phyloP scores from a whole-genome alignment of 2,888 invertebrate genomes.

The Chironomus tentans region DNA sequence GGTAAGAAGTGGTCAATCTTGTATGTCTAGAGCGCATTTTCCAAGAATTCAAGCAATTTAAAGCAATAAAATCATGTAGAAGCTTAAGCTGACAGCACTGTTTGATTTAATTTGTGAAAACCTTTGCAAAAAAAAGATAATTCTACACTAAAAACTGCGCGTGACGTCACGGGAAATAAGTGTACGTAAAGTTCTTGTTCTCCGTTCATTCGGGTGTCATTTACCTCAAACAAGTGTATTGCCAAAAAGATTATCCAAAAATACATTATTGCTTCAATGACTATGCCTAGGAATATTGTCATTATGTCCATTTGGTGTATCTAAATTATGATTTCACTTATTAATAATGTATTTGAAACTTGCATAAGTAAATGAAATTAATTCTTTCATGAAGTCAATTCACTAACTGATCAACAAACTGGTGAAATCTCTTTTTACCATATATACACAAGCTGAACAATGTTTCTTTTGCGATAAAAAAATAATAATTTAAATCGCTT shows the following conservation, averaged over 20 bases:
- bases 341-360: neutral
- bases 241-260: slow-evolving; percentile 22
- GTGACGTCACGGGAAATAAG: slow-evolving; percentile 8
- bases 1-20: too few species aligned
- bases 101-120: too few species aligned
- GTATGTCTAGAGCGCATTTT: too few species aligned
- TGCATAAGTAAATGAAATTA: neutral
- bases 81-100: too few species aligned
- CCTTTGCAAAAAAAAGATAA: neutral
- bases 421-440: neutral
- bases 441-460: too few species aligned
- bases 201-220: neutral
- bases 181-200: neutral
- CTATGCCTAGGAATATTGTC: neutral
- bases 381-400: neutral
- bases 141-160: neutral
- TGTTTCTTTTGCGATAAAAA: too few species aligned
- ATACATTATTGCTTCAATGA: neutral
- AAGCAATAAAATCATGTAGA: too few species aligned
- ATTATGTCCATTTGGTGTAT: neutral
- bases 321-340: neutral
- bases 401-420: neutral
- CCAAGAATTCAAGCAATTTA: too few species aligned
- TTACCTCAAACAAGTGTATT: slow-evolving; percentile 22
- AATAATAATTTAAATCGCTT: too few species aligned